phyloP scores from a whole-genome alignment of 2,113 vertebrate species.

The Nansenia antarctica region DNA sequence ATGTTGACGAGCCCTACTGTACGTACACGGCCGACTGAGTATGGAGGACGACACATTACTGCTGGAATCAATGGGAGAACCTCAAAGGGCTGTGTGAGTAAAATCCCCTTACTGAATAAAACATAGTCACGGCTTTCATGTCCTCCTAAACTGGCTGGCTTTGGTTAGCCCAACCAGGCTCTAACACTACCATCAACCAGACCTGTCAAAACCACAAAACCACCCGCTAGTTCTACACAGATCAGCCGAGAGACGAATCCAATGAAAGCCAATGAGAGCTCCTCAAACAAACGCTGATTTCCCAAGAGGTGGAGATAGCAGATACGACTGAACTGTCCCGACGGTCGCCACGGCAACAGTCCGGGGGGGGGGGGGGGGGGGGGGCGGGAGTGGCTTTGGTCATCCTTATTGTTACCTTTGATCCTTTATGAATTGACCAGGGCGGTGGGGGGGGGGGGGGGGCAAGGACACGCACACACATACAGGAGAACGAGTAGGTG shows the following conservation, averaged over 20 bases:
- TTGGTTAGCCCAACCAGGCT: slow-evolving; percentile 49
- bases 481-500: background rate
- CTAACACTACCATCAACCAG: background rate
- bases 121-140: slow-evolving; percentile 59
- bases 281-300: slow-evolving; percentile 57
- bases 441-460: background rate
- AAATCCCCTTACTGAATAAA: slow-evolving; percentile 51
- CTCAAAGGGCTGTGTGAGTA: slow-evolving; percentile 9
- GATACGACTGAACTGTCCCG: background rate
- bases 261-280: slow-evolving; percentile 42
- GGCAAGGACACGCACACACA: background rate
- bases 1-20: too few relatives aligned
- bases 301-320: slow-evolving; percentile 19
- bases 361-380: too few relatives aligned
- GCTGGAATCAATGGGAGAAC: slow-evolving; percentile 39
- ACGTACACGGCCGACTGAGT: too few relatives aligned
- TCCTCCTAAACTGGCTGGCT: slow-evolving; percentile 45
- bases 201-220: slow-evolving; percentile 49
- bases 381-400: slow-evolving; percentile 29
- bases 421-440: slow-evolving; percentile 9
- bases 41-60: slow-evolving; percentile 10
- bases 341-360: slow-evolving; percentile 50
- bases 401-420: slow-evolving; percentile 28
- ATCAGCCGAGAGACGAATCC: slow-evolving; percentile 46
- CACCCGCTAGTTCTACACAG: slow-evolving; percentile 39